These are phyloP conservation scores for Enteromius anoplus DNA, from an alignment of 2,797 vertebrate species.

Conservation along the genomic window DNA sequence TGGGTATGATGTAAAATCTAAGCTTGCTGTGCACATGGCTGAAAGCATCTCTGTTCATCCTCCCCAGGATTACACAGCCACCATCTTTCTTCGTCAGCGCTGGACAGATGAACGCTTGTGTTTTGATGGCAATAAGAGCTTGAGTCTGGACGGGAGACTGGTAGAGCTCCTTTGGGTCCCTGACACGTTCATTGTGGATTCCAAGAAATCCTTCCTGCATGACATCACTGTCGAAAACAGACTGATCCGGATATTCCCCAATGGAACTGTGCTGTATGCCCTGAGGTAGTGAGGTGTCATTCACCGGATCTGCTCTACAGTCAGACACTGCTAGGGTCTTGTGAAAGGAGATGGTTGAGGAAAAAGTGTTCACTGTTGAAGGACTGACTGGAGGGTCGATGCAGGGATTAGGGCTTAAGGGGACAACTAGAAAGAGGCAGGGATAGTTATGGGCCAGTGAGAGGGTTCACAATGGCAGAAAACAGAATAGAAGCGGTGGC, in stretches of 20 bases:
- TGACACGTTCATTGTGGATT: conserved; percentile 92
- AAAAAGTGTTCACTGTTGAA: neutral
- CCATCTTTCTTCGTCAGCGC: conserved; percentile 90
- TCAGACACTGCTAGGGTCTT: conserved; percentile 32
- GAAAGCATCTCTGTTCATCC: conserved; percentile 5
- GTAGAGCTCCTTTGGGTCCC: conserved; percentile 94
- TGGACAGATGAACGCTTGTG: conserved; percentile 91
- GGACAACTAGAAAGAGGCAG: neutral
- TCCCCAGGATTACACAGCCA: conserved; percentile 89
- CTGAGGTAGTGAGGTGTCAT: conserved; percentile 76
- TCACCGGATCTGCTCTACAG: conserved; percentile 9
- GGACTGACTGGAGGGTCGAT: conserved; percentile 4
- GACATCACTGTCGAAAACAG: conserved; percentile 93
- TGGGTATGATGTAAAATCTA: conserved; percentile 24
- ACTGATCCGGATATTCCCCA: conserved; percentile 91
- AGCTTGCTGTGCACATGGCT: conserved; percentile 4
- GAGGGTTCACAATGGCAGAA: conserved; percentile 28
- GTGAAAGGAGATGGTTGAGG: neutral
- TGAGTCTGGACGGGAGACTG: conserved; percentile 88
- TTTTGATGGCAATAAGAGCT: conserved; percentile 90
- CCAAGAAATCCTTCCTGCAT: conserved; percentile 92
- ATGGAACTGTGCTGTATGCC: conserved; percentile 90
- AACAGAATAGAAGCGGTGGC: conserved; percentile 10
- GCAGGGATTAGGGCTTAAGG: conserved; percentile 17
- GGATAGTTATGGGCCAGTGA: conserved; percentile 5